These are phyloP conservation scores for Coleophora flavipennella DNA, from an alignment of 2,888 invertebrate genomes.

Conservation along the genomic window DNA sequence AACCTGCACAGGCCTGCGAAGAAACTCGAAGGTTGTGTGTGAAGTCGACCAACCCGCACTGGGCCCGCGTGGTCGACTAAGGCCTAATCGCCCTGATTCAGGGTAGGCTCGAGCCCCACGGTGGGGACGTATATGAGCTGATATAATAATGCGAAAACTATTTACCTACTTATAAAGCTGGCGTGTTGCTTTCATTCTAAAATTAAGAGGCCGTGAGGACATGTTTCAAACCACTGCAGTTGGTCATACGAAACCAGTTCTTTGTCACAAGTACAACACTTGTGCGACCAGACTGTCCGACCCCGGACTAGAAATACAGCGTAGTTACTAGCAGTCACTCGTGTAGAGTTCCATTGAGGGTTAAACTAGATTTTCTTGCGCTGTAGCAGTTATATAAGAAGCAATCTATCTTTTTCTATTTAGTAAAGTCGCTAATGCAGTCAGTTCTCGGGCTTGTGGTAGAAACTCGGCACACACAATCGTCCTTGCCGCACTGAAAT, in stretches of 20 bases:
- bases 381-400: conserved; percentile 18
- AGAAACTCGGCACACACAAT: conserved; percentile 14
- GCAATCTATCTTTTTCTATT: conserved; percentile 27
- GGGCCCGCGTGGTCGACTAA: no score
- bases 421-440: conserved; percentile 21
- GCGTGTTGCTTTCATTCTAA: conserved; percentile 16
- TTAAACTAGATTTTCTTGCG: conserved; percentile 16
- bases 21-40: no score
- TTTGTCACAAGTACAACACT: conserved; percentile 28
- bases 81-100: no score
- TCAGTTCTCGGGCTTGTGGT: conserved; percentile 23
- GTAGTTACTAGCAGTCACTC: conserved; percentile 22
- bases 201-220: conserved; percentile 25
- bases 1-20: no score
- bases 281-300: conserved; percentile 21
- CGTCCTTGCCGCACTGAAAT: conserved; percentile 30
- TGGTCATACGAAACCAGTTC: conserved; percentile 38
- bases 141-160: no score
- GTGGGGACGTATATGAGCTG: no score
- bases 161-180: neutral
- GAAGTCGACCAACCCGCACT: no score
- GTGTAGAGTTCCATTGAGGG: conserved; percentile 25
- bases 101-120: no score
- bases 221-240: conserved; percentile 30
- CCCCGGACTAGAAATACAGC: conserved; percentile 24